Percentiles rank a stretch among this genome's conserved stretches.
Evolutionary conservation across 2,888 invertebrate species (phyloP).

Genomic region (Macrophya alboannulata): DNA sequence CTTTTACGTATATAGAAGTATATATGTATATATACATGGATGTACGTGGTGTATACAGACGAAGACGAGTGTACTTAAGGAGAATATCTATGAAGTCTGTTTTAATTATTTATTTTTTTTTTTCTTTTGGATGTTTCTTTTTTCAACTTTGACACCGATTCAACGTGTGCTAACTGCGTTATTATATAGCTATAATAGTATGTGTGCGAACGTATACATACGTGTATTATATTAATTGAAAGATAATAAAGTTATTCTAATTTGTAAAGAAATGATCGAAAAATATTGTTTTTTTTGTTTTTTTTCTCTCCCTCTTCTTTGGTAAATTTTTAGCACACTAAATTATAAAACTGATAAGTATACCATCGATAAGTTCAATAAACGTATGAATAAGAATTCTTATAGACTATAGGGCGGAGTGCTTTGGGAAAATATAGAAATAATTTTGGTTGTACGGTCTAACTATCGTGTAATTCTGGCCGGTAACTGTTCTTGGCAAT

Average conservation of each 20-base stretch:
- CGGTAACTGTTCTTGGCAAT: conserved; percentile 7
- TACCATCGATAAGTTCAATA: background rate
- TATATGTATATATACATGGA: background rate
- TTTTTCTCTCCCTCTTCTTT: background rate
- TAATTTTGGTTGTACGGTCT: background rate
- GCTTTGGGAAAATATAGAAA: background rate
- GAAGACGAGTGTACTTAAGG: background rate
- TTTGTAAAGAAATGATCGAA: background rate
- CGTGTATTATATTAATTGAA: background rate
- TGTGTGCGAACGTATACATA: background rate
- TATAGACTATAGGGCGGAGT: background rate
- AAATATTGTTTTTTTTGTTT: background rate
- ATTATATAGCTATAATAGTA: conserved; percentile 11
- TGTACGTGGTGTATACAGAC: background rate
- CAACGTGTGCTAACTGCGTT: background rate
- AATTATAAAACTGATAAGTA: no score
- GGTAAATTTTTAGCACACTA: background rate
- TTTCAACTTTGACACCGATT: background rate
- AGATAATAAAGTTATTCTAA: conserved; percentile 18
- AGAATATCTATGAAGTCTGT: background rate
- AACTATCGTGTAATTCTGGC: background rate
- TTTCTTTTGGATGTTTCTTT: background rate
- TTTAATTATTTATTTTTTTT: background rate
- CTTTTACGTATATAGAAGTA: background rate
- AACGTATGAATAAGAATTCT: background rate